These are phyloP conservation scores for human DNA, from an alignment of 2,113 vertebrate genomes.

Conservation along the genomic window GRCh38 chr17:53838001-53838500, in stretches of 20 bases:
- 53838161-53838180: conserved; percentile 68
- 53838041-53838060: conserved; percentile 58
- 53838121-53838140: conserved; percentile 83
- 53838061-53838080: conserved; percentile 61
- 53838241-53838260: conserved; percentile 54
- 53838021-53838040: conserved; percentile 1
- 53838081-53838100: conserved; percentile 74
- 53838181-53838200: conserved; percentile 36
- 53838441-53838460: not conserved
- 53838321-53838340: not conserved
- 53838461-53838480: not conserved
- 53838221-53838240: conserved; percentile 35
- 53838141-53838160: conserved; percentile 83
- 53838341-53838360: not conserved
- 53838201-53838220: not conserved
- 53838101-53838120: conserved; percentile 70
- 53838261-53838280: not conserved
- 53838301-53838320: not conserved
- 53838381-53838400: not conserved
- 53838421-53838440: not conserved
- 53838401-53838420: not conserved
- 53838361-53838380: not conserved
- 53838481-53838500: not conserved
- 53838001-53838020: conserved; percentile 60
- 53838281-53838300: conserved; percentile 9